Conservation (phyloP, 1,140 invertebrate species). For the Nebria ingens region DNA sequence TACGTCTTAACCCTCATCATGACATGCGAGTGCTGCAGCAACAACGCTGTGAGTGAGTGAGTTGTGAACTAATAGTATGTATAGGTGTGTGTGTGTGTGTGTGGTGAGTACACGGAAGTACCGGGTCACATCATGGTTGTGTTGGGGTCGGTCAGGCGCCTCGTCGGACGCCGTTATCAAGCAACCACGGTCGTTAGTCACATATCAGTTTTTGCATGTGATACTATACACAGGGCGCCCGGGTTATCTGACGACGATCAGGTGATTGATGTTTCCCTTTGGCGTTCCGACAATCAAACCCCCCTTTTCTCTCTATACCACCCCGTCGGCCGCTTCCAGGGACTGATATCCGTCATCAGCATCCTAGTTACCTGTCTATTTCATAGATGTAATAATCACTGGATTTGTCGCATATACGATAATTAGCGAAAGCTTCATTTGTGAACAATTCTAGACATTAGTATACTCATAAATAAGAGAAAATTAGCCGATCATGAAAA, state of each 20-base stretch:
- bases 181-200: slow-evolving; percentile 1
- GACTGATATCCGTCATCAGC: not conserved
- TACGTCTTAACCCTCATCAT: too few species aligned
- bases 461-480: too few species aligned
- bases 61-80: too few species aligned
- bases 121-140: not conserved
- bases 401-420: too few species aligned
- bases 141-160: not conserved
- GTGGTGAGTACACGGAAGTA: not conserved
- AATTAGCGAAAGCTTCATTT: too few species aligned
- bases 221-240: not conserved
- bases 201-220: slow-evolving; percentile 7
- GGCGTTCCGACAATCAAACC: slow-evolving; percentile 1
- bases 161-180: not conserved
- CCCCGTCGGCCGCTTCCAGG: too few species aligned
- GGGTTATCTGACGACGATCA: slow-evolving; percentile 6
- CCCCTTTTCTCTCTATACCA: not conserved
- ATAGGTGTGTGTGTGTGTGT: not conserved
- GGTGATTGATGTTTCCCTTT: slow-evolving; percentile 6
- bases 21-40: too few species aligned
- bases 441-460: too few species aligned
- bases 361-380: not conserved
- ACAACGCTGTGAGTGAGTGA: too few species aligned
- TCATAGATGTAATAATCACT: not conserved
- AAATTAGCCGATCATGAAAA: too few species aligned